A percentile compares a stretch with the other conserved stretches of the same genome.
Evolutionary conservation across 2,113 vertebrate genomes (phyloP).

Genomic region (Caloenas nicobarica): DNA sequence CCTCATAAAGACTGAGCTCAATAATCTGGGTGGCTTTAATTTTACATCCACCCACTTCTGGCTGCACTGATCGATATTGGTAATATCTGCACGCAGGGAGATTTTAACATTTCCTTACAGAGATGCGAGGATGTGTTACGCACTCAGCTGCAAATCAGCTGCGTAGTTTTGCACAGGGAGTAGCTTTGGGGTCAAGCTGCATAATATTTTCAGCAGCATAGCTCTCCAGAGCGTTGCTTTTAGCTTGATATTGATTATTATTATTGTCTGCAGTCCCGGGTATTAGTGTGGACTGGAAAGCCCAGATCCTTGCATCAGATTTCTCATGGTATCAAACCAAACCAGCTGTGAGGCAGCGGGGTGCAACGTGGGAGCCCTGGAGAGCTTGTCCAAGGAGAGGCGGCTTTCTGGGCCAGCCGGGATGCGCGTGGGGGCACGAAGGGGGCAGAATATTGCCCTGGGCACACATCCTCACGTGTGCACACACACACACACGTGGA

Average conservation of each 20-base stretch:
- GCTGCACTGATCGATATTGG: not conserved
- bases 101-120: not conserved
- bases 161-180: not conserved
- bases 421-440: too few relatives aligned
- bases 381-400: too few relatives aligned
- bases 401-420: too few relatives aligned
- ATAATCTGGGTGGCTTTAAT: not conserved
- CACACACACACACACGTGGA: too few relatives aligned
- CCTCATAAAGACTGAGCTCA: not conserved
- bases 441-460: too few relatives aligned
- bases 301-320: too few relatives aligned
- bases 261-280: not conserved
- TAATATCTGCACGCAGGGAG: not conserved
- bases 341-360: too few relatives aligned
- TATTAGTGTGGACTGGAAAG: too few relatives aligned
- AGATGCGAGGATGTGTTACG: not conserved
- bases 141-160: not conserved
- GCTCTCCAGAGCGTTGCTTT: not conserved
- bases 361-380: too few relatives aligned
- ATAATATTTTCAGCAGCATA: not conserved
- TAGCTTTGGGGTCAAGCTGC: not conserved
- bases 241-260: not conserved
- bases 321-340: too few relatives aligned
- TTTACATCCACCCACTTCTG: not conserved
- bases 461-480: too few relatives aligned